Base-by-base conservation (phyloP, 2,888 invertebrate genomes). In the Pyrochroa serraticornis region DNA sequence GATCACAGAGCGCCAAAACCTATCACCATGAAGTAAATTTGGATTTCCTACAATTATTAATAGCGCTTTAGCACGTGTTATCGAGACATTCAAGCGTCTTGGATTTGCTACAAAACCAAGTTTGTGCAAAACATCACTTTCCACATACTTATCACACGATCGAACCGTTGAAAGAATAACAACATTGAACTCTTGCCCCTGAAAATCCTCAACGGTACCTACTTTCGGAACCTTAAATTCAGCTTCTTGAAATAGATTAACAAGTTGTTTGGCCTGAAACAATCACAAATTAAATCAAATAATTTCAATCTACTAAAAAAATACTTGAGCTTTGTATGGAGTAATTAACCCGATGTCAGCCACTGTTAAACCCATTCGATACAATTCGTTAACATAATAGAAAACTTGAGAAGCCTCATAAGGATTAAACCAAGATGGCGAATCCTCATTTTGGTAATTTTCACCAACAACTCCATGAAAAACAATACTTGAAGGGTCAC, bases 271-370 rank as follows among this genome's bases (percentile, higher is more conserved):
- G 0, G 87, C 87, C 88, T 88, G 64, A 47, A 69, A 63, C 52
- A 57, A 37, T 32, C 37, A 38, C 48, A 14, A 54, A 48, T 37
- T 37, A 6, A 36, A n/a, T n/a, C n/a, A 48, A 37, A 47, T 12
- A 30, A 32, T 7, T 41, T 35, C n/a, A 8, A 3, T 10, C 13
- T 34, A 32, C 10, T 0, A 12, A 32, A 6, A 7, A 33, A 30
- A 7, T 76, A 93, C 94, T 86, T 97, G 97, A 76, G 93, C 93
- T 59, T 89, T 80, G 74, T 97, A 97, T 0, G 97, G 97, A 8
- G 96, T 91, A 59, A 97, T 92, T 53, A 97, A 88, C 2, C 97
- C 97, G 71, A 97, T 86, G 66, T 93, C 90, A 46, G 85, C 83
- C 1, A 85, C 79, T 1, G 72, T 74, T n/a, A 93, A 71, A 14